Conservation (phyloP, 2,113 vertebrate species). For the Phrynocephalus versicolor region DNA sequence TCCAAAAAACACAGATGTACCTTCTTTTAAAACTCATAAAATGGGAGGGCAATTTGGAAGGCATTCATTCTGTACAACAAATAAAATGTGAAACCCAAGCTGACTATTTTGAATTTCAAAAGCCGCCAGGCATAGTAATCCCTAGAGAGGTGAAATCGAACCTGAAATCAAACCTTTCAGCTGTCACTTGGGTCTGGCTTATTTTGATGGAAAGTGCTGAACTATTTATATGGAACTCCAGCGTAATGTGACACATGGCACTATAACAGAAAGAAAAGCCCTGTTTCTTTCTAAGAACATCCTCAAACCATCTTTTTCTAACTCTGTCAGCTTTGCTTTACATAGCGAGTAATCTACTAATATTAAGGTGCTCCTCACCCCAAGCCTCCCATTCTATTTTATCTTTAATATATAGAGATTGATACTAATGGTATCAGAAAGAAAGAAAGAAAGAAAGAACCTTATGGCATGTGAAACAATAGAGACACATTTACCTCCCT, state of each 20-base stretch:
- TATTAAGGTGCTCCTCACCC: not conserved
- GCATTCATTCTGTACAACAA: not conserved
- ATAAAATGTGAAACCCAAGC: constrained; percentile 27
- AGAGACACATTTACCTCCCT: too few species aligned
- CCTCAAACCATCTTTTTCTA: constrained; percentile 32
- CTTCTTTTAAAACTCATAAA: not conserved
- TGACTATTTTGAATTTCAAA: constrained; percentile 28
- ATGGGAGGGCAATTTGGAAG: not conserved
- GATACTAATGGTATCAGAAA: not conserved
- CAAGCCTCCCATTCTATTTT: not conserved
- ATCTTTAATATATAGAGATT: not conserved
- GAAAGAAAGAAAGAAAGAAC: too few species aligned
- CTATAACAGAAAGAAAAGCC: constrained; percentile 21
- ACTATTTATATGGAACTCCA: constrained; percentile 24
- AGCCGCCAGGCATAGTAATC: not conserved
- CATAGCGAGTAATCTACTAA: constrained; percentile 27
- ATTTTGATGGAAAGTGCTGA: constrained; percentile 29
- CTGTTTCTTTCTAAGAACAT: not conserved
- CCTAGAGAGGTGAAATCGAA: constrained; percentile 9
- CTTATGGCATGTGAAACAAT: not conserved
- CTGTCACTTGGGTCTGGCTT: not conserved
- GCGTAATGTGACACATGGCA: not conserved
- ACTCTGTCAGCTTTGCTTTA: constrained; percentile 17
- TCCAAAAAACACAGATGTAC: not conserved
- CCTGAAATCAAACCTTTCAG: constrained; percentile 34